These are phyloP conservation scores for Cinara cedri DNA, from an alignment of 2,888 invertebrate species.

Conservation along the genomic window DNA sequence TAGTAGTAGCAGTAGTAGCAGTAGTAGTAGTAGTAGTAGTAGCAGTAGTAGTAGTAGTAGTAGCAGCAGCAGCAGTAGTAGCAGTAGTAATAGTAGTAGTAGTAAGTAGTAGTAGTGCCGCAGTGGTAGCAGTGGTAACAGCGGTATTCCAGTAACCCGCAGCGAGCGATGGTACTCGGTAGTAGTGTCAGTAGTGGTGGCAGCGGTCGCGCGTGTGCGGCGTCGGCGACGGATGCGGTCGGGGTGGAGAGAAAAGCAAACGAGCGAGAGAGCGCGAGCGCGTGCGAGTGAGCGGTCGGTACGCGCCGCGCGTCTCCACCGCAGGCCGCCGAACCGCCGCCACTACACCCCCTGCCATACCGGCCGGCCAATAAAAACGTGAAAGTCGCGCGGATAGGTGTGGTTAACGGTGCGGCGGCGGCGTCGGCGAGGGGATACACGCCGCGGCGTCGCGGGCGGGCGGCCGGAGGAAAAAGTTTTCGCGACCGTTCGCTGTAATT, in stretches of 20 bases:
- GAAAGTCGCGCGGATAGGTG: conserved; percentile 47
- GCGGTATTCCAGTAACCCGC: no score
- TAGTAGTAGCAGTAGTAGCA: not conserved
- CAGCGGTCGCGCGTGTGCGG: not conserved
- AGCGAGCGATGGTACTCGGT: no score
- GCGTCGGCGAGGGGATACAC: not conserved
- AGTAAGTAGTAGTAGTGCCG: no score
- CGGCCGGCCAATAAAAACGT: conserved; percentile 48
- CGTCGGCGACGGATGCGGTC: not conserved
- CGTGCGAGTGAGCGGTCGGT: not conserved
- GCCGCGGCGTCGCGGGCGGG: no score
- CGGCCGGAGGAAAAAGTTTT: no score
- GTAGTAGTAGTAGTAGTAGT: no score
- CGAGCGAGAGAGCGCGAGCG: not conserved
- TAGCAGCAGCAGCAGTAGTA: no score
- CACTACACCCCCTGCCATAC: not conserved
- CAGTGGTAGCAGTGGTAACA: no score
- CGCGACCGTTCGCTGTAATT: no score
- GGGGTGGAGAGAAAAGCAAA: not conserved
- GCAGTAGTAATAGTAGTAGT: no score
- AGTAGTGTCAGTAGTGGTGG: not conserved
- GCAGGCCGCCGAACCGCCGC: no score
- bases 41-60: no score
- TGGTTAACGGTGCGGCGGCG: conserved; percentile 13
- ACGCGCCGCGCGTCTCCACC: not conserved